These are phyloP conservation scores for Chelon auratus DNA, from an alignment of 2,797 vertebrate genomes.

Conservation along the genomic window DNA sequence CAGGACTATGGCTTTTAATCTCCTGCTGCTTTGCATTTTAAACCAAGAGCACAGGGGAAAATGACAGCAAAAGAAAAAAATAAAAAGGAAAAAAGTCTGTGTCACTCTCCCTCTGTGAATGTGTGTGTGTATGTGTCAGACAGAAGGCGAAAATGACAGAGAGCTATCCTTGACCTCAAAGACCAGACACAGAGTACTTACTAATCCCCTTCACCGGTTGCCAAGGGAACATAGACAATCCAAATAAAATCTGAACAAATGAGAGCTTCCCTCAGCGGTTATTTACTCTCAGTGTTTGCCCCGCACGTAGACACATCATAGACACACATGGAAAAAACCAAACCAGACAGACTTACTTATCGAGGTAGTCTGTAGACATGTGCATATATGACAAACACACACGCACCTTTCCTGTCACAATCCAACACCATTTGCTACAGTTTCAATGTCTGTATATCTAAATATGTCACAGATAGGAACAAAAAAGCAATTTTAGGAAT, in stretches of 20 bases:
- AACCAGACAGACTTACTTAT: background rate
- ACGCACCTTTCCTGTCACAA: background rate
- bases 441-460: too few relatives aligned
- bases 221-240: conserved; percentile 60
- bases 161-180: conserved; percentile 64
- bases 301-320: background rate
- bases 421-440: background rate
- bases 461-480: background rate
- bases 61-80: conserved; percentile 23
- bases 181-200: conserved; percentile 58
- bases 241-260: conserved; percentile 53
- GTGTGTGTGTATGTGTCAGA: conserved; percentile 19
- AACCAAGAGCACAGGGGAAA: conserved; percentile 54
- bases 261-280: conserved; percentile 32
- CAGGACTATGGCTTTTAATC: conserved; percentile 61
- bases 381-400: background rate
- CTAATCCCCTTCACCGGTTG: conserved; percentile 62
- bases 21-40: conserved; percentile 71
- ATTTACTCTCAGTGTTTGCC: conserved; percentile 33
- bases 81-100: background rate
- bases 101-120: conserved; percentile 11
- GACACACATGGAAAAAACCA: background rate
- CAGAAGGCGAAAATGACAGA: conserved; percentile 49
- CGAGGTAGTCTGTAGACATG: background rate
- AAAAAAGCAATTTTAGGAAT: too few relatives aligned